Percentiles rank a stretch among this genome's conserved stretches.
These are phyloP conservation scores for Metridium senile DNA, from an alignment of 92 coral and sea anemone genomes.

Conservation along the genomic window DNA sequence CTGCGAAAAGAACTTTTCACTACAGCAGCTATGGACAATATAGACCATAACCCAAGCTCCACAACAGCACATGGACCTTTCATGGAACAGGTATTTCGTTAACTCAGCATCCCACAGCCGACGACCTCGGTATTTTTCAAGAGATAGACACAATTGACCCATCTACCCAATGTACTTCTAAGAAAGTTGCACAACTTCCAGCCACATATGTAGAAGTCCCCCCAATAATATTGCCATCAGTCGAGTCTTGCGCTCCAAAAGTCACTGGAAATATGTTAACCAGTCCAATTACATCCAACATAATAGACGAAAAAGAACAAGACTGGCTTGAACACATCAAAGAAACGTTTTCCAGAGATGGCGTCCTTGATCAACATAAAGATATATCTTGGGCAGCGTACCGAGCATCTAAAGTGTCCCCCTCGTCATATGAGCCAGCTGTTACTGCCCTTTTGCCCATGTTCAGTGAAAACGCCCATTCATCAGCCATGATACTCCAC, in stretches of 20 bases:
- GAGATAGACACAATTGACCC: slow-evolving; percentile 31
- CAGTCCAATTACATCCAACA: slow-evolving; percentile 7
- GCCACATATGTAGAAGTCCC: slow-evolving; percentile 39
- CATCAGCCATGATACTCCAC: no score
- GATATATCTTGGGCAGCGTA: no score
- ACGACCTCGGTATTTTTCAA: slow-evolving; percentile 42
- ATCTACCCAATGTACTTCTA: not conserved
- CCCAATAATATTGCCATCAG: slow-evolving; percentile 27
- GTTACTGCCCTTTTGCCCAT: no score
- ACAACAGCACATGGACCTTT: slow-evolving; percentile 58
- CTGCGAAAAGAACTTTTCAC: slow-evolving; percentile 51
- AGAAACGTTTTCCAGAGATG: no score
- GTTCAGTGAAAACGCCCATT: no score
- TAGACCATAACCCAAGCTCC: slow-evolving; percentile 75
- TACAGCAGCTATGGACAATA: slow-evolving; percentile 66
- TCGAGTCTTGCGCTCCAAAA: not conserved
- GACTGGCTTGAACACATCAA: not conserved
- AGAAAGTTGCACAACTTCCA: slow-evolving; percentile 41
- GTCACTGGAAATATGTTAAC: slow-evolving; percentile 3
- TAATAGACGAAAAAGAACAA: slow-evolving; percentile 4
- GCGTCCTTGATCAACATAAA: no score
- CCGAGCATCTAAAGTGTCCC: no score
- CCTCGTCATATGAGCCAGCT: no score
- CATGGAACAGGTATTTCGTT: slow-evolving; percentile 70
- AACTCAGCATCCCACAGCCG: slow-evolving; percentile 64